Evolutionary conservation across 1,140 invertebrate species (phyloP), one percentile per base, ranked within the genome.

Genomic region (Rhagoletis pomonella): DNA sequence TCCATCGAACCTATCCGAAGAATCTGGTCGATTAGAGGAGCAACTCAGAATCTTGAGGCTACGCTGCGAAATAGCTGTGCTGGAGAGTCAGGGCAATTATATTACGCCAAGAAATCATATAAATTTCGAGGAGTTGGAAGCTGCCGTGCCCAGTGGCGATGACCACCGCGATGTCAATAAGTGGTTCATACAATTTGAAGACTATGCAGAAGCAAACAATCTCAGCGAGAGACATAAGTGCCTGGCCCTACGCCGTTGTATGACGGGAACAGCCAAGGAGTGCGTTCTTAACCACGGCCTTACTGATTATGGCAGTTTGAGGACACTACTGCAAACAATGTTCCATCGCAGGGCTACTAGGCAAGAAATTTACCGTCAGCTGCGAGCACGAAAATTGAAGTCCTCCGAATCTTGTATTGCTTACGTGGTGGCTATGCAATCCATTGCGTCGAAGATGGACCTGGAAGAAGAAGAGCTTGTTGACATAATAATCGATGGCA

Each of bases 171-270:
- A 81, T 64, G n/a, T 87, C 29, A 87, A 50, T 10, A 81, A 59
- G 19, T 87, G 87, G 69, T 58, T 87, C 44, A 17, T 19, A 10
- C 69, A 87, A 29, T 81, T 81, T 81, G 87, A 87, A 19, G 69
- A 87, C n/a, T 59, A 77, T 29, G 44, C 69, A 7, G 39, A 87
- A 17, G n/a, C 58, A 39, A 39, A 44, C 17, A 42, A 55, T 19
- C 77, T 42, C 39, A 62, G 5, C 6, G 39, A 77, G 2, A 87
- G 60, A 50, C 39, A 59, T 14, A 58, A 81, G 67, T 81, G 50
- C 50, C 17, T 81, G 42, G 67, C 17, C 14, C 10, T 81, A 55
- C 87, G 87, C 14, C 87, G 87, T 5, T 29, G 67, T 39, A 3
- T 81, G 17, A 58, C 62, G 50, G 87, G 87, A n/a, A 87, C 67